These are phyloP conservation scores for Heloderma charlesbogerti DNA, from an alignment of 2,113 vertebrate genomes.

Conservation along the genomic window DNA sequence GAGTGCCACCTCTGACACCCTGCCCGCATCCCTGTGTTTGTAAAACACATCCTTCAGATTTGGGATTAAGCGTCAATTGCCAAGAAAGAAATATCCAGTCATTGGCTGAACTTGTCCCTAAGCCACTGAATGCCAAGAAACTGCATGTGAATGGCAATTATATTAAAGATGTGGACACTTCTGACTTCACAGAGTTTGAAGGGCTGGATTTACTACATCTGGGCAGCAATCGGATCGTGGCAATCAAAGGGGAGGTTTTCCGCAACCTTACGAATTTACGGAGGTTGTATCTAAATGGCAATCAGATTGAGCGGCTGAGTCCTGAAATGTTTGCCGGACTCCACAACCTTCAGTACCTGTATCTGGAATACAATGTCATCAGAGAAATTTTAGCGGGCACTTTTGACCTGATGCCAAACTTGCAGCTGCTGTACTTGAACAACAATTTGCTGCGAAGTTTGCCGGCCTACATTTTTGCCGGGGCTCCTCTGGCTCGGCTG, in stretches of 20 bases:
- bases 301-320: constrained; percentile 93
- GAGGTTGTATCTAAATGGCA: constrained; percentile 95
- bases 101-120: constrained; percentile 88
- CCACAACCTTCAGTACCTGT: constrained; percentile 94
- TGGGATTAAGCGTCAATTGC: constrained; percentile 96
- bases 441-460: constrained; percentile 94
- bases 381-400: constrained; percentile 94
- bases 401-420: constrained; percentile 95
- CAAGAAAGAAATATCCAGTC: constrained; percentile 93
- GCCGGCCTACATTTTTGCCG: constrained; percentile 93
- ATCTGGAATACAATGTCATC: constrained; percentile 98
- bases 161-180: constrained; percentile 88
- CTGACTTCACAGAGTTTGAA: constrained; percentile 92
- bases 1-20: constrained; percentile 87
- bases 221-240: constrained; percentile 93
- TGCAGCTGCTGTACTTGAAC: constrained; percentile 95
- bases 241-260: constrained; percentile 90
- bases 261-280: constrained; percentile 94
- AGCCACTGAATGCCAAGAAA: constrained; percentile 94
- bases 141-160: constrained; percentile 95
- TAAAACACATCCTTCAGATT: constrained; percentile 95
- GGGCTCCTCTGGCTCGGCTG: constrained; percentile 91
- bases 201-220: constrained; percentile 96
- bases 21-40: constrained; percentile 93
- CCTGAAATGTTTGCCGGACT: constrained; percentile 97